Evolutionary conservation across 2,113 vertebrate species (phyloP), one percentile per base, ranked within the genome.

Genomic region (Platycercus adscitus): DNA sequence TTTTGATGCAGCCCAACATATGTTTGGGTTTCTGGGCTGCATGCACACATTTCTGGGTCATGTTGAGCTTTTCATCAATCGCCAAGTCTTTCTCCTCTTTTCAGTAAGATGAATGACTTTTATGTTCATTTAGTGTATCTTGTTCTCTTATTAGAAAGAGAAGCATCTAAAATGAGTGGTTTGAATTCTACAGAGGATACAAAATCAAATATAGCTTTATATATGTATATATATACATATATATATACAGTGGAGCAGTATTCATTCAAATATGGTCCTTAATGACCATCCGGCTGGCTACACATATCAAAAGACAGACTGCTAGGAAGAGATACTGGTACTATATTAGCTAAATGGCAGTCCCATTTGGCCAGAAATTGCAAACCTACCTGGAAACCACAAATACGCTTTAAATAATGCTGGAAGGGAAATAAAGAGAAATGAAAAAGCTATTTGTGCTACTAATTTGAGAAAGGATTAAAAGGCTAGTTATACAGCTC

Each of bases 381-480:
- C 65, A 79, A 89, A 33, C 16, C 17, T 71, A 70, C 50, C 46
- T 52, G 70, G 63, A 63, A 94, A 81, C 33, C 33, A 83, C 24
- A 80, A 53, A 64, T 43, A 18, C 55, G 24, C 16, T 95, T 88
- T 91, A 84, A 95, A 88, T 66, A 73, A 53, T 68, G 25, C 8
- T 81, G 63, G 50, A 91, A 81, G 24, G 31, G 29, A 89, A 86
- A 68, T 68, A 71, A 76, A 76, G 37, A 82, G 31, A 81, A 66
- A 58, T 15, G 29, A 37, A 86, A 95, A 79, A 89, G 19, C 39
- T 75, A 26, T 33, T 65, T 23, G 19, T 93, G 35, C 5, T 77
- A 52, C 7, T 88, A 66, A 77, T 92, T 82, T 80, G 44, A 93
- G 56, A 88, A 93, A 91, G 29, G 15, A 90, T 95, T 90, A 86